A percentile compares a stretch with the other conserved stretches of the same genome.
Evolutionary conservation across 2,113 vertebrate species (phyloP).

Genomic region (Triplophysa rosa): DNA sequence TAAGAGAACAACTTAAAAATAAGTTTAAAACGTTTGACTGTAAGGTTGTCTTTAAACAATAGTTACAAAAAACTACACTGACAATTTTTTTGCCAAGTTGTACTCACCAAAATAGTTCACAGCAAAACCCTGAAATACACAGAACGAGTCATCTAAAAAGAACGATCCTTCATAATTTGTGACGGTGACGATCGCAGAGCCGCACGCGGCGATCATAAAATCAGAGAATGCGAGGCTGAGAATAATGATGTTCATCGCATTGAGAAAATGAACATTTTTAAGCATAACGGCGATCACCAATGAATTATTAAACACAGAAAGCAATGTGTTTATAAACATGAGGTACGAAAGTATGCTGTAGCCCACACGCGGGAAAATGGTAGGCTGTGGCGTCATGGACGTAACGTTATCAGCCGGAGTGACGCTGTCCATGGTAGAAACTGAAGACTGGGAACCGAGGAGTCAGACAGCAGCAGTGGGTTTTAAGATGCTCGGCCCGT

Average conservation of each 20-base stretch:
- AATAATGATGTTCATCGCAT: conserved; percentile 67
- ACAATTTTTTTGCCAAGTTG: background rate
- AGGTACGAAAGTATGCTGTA: conserved; percentile 71
- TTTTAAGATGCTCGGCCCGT: conserved; percentile 20
- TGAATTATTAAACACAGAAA: conserved; percentile 69
- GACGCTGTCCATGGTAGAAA: conserved; percentile 58
- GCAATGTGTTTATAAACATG: conserved; percentile 67
- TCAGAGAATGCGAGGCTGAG: conserved; percentile 68
- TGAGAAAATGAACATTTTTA: conserved; percentile 66
- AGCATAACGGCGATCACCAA: conserved; percentile 64
- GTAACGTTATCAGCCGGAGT: conserved; percentile 35
- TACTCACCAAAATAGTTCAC: conserved; percentile 74
- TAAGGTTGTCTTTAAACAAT: too few relatives aligned
- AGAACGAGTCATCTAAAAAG: conserved; percentile 67
- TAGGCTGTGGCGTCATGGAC: conserved; percentile 38
- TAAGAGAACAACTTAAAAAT: too few relatives aligned
- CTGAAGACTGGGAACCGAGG: background rate
- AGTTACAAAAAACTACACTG: too few relatives aligned
- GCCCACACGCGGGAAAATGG: conserved; percentile 64
- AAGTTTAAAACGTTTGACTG: too few relatives aligned
- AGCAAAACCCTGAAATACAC: conserved; percentile 69
- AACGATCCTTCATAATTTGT: conserved; percentile 69
- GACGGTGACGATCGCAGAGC: conserved; percentile 67
- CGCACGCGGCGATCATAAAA: conserved; percentile 67
- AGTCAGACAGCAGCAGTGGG: background rate